phyloP scores from a whole-genome alignment of 2,888 invertebrate genomes.

The Bellardia pandia region DNA sequence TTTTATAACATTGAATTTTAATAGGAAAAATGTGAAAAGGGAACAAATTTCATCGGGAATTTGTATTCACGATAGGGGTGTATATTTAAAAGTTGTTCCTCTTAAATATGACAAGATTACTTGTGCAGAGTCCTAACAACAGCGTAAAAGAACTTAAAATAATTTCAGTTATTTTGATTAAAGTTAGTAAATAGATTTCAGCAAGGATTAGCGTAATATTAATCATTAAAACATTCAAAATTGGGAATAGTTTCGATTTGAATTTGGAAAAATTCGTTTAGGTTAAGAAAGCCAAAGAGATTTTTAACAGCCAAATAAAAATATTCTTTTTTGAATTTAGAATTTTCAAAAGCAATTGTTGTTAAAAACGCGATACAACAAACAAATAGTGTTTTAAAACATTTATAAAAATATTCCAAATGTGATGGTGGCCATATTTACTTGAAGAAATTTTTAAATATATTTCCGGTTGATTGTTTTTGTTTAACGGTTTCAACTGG shows the following conservation, averaged over 20 bases:
- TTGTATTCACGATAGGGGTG: no score
- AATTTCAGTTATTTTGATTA: background rate
- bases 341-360: conserved; percentile 23
- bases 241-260: background rate
- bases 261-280: background rate
- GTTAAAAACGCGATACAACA: conserved; percentile 61
- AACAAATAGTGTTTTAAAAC: conserved; percentile 61
- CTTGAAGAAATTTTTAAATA: conserved; percentile 99
- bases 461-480: conserved; percentile 93
- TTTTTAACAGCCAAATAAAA: conserved; percentile 7
- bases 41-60: no score
- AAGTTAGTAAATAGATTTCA: background rate
- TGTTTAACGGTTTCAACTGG: conserved; percentile 84
- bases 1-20: no score
- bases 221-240: background rate
- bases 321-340: background rate
- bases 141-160: no score
- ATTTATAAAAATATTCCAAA: conserved; percentile 40
- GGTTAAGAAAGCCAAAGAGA: background rate
- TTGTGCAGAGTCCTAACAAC: no score
- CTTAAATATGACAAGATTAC: no score
- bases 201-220: background rate
- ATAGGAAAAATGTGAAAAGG: no score
- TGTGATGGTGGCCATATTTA: conserved; percentile 85
- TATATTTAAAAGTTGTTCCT: no score